Percentiles rank a stretch among this genome's conserved stretches.
These are phyloP conservation scores for Tragopan temminckii DNA, from an alignment of 2,797 vertebrate species.

Conservation along the genomic window DNA sequence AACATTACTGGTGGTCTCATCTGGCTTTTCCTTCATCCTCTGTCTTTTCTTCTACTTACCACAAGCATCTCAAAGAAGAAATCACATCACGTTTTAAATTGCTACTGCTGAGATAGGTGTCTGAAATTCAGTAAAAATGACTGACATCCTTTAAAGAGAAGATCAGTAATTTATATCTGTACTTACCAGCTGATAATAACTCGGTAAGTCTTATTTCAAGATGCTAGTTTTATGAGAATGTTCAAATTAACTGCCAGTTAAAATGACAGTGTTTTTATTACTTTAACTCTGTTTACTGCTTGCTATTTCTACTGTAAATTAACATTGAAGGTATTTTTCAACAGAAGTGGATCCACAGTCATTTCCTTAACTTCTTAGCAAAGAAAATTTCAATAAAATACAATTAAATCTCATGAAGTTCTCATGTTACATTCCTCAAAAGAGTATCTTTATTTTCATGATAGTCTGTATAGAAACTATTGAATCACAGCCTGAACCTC, in stretches of 20 bases:
- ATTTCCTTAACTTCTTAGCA: neutral
- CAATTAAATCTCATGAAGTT: fast-evolving
- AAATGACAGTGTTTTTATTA: slow-evolving; percentile 50
- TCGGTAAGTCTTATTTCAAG: slow-evolving; percentile 50
- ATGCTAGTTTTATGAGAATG: slow-evolving; percentile 52
- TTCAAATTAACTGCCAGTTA: slow-evolving; percentile 33
- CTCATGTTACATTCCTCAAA: neutral
- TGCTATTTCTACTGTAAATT: slow-evolving; percentile 13
- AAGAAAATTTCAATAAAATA: neutral
- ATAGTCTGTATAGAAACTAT: neutral
- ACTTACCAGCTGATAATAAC: slow-evolving; percentile 43
- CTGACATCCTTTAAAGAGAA: neutral
- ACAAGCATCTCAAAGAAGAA: neutral
- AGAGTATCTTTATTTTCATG: neutral
- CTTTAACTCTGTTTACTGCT: neutral
- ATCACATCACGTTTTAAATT: slow-evolving; percentile 7
- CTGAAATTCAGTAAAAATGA: slow-evolving; percentile 21
- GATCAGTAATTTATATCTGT: slow-evolving; percentile 53
- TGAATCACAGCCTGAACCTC: no score
- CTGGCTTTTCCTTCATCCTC: neutral
- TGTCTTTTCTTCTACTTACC: neutral
- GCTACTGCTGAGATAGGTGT: neutral
- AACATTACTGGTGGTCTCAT: neutral
- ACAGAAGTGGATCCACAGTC: neutral
- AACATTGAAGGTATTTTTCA: neutral